Conservation (phyloP, 2,888 invertebrate species). For the Andrena haemorrhoa region DNA sequence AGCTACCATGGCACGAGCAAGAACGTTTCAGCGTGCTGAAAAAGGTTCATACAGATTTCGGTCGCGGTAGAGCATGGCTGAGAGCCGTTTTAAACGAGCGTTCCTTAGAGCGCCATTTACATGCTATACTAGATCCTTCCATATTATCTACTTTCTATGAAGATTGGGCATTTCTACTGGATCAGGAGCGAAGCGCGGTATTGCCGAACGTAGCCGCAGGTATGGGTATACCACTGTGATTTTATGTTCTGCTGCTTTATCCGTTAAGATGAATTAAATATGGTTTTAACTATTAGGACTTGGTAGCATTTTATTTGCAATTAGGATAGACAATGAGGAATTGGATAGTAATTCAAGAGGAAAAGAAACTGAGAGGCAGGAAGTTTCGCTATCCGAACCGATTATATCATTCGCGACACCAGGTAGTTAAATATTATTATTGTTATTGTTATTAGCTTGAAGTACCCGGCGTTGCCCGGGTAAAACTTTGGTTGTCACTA, state of each 20-base stretch:
- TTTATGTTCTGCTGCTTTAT: conserved; percentile 8
- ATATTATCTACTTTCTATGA: conserved; percentile 88
- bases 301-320: conserved; percentile 95
- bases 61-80: conserved; percentile 95
- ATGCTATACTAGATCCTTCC: conserved; percentile 76
- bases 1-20: conserved; percentile 94
- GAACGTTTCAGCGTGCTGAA: conserved; percentile 92
- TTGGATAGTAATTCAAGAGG: conserved; percentile 88
- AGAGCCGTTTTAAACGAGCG: conserved; percentile 96
- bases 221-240: conserved; percentile 80
- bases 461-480: too few relatives aligned
- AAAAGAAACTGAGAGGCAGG: conserved; percentile 84
- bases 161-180: conserved; percentile 93
- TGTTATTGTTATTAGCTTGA: too few relatives aligned
- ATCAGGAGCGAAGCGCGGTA: conserved; percentile 91
- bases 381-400: conserved; percentile 87
- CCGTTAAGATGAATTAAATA: conserved; percentile 15
- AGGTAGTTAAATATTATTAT: conserved; percentile 79
- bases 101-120: conserved; percentile 90
- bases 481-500: too few relatives aligned
- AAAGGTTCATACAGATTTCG: conserved; percentile 90
- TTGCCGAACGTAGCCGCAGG: conserved; percentile 95
- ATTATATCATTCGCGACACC: conserved; percentile 90
- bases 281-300: conserved; percentile 87
- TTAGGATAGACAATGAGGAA: conserved; percentile 95